Conservation (phyloP, 2,888 invertebrate species). For the Cheilosia impressa region DNA sequence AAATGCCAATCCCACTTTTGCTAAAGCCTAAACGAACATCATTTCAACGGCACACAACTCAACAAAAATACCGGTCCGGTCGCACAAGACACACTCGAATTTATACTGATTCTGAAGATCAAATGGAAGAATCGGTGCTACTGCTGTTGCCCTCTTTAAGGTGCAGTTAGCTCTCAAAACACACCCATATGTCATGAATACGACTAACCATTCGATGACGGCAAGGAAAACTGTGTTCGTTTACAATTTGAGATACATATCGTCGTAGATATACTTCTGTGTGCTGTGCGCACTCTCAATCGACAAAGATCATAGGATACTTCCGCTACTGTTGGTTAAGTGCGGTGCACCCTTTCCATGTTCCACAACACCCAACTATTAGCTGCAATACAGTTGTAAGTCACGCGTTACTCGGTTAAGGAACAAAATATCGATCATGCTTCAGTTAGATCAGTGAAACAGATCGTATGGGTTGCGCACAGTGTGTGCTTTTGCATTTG, state of each 20-base stretch:
- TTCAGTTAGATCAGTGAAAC: slow-evolving; percentile 43
- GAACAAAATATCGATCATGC: slow-evolving; percentile 61
- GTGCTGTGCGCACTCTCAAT: slow-evolving; percentile 18
- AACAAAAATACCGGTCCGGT: slow-evolving; percentile 34
- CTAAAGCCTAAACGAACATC: slow-evolving; percentile 59
- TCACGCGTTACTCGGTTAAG: slow-evolving; percentile 58
- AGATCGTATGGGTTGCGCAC: slow-evolving; percentile 12
- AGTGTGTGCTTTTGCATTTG: slow-evolving; percentile 51
- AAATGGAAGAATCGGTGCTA: slow-evolving; percentile 35
- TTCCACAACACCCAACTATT: slow-evolving; percentile 13
- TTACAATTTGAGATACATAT: slow-evolving; percentile 21
- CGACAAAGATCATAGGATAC: slow-evolving; percentile 54
- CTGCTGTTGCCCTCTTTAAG: slow-evolving; percentile 63
- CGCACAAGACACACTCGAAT: slow-evolving; percentile 16
- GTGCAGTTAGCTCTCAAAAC: slow-evolving; percentile 71
- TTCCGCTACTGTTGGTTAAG: slow-evolving; percentile 67
- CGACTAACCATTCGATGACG: slow-evolving; percentile 54
- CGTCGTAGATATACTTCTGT: slow-evolving; percentile 27
- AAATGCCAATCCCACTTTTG: slow-evolving; percentile 74
- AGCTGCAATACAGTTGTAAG: slow-evolving; percentile 64
- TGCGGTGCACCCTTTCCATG: slow-evolving; percentile 33
- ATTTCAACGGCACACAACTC: slow-evolving; percentile 16
- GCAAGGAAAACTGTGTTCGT: slow-evolving; percentile 26
- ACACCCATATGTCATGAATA: slow-evolving; percentile 75
- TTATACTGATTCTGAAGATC: slow-evolving; percentile 55